These are phyloP conservation scores for Toxotes chatareus DNA, from an alignment of 2,113 vertebrate species.

Conservation along the genomic window DNA sequence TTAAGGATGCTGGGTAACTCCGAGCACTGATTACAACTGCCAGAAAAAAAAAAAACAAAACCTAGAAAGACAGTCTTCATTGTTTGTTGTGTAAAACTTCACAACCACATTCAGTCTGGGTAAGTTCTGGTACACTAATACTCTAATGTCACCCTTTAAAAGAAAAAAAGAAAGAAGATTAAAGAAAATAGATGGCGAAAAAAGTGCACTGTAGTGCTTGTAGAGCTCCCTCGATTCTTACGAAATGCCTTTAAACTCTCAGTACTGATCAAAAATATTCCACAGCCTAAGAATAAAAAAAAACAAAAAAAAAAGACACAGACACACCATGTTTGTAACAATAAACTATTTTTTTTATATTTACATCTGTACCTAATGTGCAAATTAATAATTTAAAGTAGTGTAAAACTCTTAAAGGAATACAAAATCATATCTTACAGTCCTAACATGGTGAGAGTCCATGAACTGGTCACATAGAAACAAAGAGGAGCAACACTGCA, in stretches of 20 bases:
- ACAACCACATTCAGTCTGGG: not conserved
- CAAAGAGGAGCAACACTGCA: constrained; percentile 78
- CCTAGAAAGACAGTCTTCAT: not conserved
- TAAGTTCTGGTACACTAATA: not conserved
- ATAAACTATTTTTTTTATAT: constrained; percentile 87
- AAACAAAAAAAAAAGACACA: constrained; percentile 82
- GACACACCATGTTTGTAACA: constrained; percentile 87
- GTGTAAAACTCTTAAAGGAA: constrained; percentile 87
- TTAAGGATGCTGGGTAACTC: not conserved
- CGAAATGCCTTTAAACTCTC: not conserved
- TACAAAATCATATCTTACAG: constrained; percentile 84
- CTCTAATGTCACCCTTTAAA: not conserved
- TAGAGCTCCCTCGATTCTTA: constrained; percentile 8
- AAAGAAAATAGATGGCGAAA: constrained; percentile 7
- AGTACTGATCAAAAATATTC: constrained; percentile 3
- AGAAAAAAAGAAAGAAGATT: not conserved
- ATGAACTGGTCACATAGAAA: constrained; percentile 80
- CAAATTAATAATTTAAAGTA: constrained; percentile 89
- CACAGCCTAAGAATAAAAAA: constrained; percentile 60
- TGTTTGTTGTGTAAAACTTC: not conserved
- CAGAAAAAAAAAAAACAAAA: not conserved
- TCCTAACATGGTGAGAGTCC: constrained; percentile 83
- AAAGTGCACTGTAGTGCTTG: not conserved
- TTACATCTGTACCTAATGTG: constrained; percentile 87
- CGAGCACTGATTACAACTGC: not conserved